Conservation (phyloP, 2,113 vertebrate species). For the Anoplopoma fimbria region DNA sequence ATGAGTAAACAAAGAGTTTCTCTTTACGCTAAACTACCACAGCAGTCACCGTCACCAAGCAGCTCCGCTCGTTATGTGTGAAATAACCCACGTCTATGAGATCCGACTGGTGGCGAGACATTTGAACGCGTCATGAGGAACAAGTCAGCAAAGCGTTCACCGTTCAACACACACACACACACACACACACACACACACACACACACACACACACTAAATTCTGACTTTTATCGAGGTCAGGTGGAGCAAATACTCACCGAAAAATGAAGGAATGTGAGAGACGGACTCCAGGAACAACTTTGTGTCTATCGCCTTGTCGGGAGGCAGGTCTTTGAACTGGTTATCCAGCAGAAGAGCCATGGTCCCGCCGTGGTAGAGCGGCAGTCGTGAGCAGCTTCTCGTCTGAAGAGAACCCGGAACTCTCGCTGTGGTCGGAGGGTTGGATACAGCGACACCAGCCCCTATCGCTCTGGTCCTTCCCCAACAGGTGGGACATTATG, state of each 20-base stretch:
- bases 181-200: too few relatives aligned
- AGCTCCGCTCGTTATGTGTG: not conserved
- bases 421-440: not conserved
- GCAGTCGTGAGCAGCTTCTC: conserved; percentile 23
- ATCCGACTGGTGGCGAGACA: not conserved
- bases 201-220: too few relatives aligned
- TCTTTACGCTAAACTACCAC: conserved; percentile 27
- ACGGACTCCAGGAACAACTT: conserved; percentile 89
- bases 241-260: too few relatives aligned
- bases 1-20: conserved; percentile 67
- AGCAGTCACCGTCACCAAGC: not conserved
- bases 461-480: conserved; percentile 1
- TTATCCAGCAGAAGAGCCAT: conserved; percentile 91
- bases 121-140: too few relatives aligned
- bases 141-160: not conserved
- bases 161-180: not conserved
- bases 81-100: not conserved
- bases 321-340: conserved; percentile 88
- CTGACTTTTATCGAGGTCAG: too few relatives aligned
- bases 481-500: conserved; percentile 63
- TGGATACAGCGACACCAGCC: not conserved
- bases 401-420: conserved; percentile 75
- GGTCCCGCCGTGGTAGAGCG: not conserved
- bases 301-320: conserved; percentile 88
- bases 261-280: conserved; percentile 89